A percentile compares a stretch with the other conserved stretches of the same genome.
phyloP scores from a whole-genome alignment of 2,113 vertebrate genomes.

The Sisor rabdophorus region DNA sequence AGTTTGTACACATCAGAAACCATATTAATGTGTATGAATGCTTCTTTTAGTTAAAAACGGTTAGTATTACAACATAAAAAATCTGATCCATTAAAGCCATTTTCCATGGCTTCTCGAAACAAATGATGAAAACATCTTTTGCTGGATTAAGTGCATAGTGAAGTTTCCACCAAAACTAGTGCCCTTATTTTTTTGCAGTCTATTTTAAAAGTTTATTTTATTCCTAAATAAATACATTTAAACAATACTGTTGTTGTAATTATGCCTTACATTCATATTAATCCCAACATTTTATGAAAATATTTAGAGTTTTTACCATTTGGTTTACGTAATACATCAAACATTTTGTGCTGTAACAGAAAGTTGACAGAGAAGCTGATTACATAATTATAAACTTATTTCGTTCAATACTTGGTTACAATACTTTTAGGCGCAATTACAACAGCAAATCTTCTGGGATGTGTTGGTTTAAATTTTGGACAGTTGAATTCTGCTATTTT shows the following conservation, averaged over 20 bases:
- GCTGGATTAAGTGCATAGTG: neutral
- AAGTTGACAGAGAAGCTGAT: neutral
- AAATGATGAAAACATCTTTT: neutral
- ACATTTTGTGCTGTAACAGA: neutral
- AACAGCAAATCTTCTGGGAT: neutral
- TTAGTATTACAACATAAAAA: neutral
- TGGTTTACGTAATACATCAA: neutral
- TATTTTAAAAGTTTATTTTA: neutral
- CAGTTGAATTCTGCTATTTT: neutral
- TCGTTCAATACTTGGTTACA: neutral
- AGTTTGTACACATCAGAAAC: neutral
- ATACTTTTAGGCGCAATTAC: neutral
- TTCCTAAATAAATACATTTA: neutral
- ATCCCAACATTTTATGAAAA: neutral
- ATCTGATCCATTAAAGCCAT: neutral
- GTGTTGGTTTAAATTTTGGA: neutral
- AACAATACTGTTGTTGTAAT: neutral
- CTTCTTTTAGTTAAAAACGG: neutral
- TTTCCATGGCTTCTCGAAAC: neutral
- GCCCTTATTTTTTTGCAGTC: neutral
- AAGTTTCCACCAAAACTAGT: neutral
- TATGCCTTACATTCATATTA: neutral
- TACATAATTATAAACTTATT: neutral
- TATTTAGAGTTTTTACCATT: neutral
- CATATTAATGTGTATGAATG: neutral